Evolutionary conservation across 2,797 vertebrate species (phyloP), one percentile per base, ranked within the genome.

Genomic region (Rhinella marina): DNA sequence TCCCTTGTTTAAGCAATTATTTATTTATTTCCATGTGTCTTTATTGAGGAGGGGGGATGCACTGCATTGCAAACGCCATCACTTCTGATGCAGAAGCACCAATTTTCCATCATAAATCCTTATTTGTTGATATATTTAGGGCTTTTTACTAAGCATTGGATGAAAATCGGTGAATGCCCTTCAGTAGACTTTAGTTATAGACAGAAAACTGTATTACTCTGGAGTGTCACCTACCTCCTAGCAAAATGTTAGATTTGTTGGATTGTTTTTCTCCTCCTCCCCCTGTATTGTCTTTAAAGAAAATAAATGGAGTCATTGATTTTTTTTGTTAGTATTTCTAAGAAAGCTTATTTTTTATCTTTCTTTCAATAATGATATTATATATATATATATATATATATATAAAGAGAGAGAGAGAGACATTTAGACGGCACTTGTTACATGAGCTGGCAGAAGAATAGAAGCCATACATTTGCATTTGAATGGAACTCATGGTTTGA

Each of bases 261-360:
- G 72, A 75, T 75, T 75, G 72, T 50, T 75, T 75, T 75, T 19
- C 48, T 7, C 12, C 14, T 19, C 21, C 3, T 41, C 5, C 4
- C 41, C 41, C 12, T 75, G 13, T 10, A 73, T 48, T 73, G 41
- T 75, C 72, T 50, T 75, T 52, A 52, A n/a, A 50, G 72, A n/a
- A 52, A 75, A 75, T 23, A 75, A 52, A 41, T 21, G 2, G 3
- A 73, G 70, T 23, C 50, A 75, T 75, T 75, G 72, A 75, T 52
- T 75, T 52, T 70, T 48, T 72, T 75, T 75, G 72, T 52, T 21
- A 52, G n/a, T 75, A 75, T 52, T 75, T 23, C 41, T 52, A 75
- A n/a, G 19, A 50, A 75, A 21, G 72, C 19, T 23, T 75, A 75
- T 52, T 52, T 21, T 52, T 75, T 13, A 1, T 23, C 52, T 75